phyloP scores from a whole-genome alignment of 2,888 invertebrate species.

The Perdita meconis region DNA sequence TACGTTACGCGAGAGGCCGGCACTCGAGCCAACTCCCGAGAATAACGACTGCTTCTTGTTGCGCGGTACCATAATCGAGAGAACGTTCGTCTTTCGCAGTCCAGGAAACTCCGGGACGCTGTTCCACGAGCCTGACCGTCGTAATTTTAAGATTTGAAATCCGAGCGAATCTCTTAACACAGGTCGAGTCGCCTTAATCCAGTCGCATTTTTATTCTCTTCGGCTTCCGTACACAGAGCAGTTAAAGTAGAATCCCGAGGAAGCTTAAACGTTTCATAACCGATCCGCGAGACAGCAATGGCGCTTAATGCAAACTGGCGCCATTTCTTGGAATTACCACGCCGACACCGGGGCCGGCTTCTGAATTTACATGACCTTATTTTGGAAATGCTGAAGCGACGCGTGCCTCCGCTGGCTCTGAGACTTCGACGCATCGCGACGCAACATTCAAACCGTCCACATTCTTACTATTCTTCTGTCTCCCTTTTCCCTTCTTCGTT shows the following conservation, averaged over 20 bases:
- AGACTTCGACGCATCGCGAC: background rate
- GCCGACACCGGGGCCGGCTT: constrained; percentile 1
- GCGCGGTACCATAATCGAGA: constrained; percentile 17
- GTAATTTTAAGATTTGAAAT: background rate
- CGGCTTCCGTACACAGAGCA: background rate
- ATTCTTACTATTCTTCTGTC: background rate
- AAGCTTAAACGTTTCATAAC: constrained; percentile 37
- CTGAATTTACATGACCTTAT: constrained; percentile 43
- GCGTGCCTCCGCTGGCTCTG: constrained; percentile 14
- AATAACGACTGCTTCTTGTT: constrained; percentile 37
- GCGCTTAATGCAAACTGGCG: constrained; percentile 31
- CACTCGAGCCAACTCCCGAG: constrained; percentile 19
- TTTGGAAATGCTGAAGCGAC: constrained; percentile 27
- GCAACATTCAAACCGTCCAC: background rate
- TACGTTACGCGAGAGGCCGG: constrained; percentile 24
- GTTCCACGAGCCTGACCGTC: too few species aligned
- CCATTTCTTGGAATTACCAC: constrained; percentile 40
- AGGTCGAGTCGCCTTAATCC: background rate
- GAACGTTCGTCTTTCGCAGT: background rate
- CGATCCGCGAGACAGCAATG: constrained; percentile 25
- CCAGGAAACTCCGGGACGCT: too few species aligned
- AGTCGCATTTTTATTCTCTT: constrained; percentile 14
- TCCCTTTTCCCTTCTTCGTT: background rate
- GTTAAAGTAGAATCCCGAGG: constrained; percentile 15
- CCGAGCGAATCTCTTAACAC: background rate